Evolutionary conservation across 1,140 invertebrate species (phyloP).

Genomic region (Drosophila pandora): DNA sequence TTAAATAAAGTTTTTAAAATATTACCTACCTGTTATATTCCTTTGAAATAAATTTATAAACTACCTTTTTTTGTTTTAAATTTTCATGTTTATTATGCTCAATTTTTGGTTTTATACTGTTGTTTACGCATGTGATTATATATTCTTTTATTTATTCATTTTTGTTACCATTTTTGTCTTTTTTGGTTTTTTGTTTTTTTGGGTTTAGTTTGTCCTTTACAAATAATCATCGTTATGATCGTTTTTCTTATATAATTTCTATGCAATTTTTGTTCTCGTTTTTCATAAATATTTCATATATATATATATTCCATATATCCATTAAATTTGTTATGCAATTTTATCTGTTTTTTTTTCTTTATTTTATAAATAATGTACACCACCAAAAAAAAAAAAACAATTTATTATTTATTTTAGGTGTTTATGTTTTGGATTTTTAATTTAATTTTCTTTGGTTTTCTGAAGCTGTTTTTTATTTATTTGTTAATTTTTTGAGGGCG

Average conservation of each 20-base stretch:
- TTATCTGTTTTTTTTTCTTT: constrained; percentile 17
- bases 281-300: constrained; percentile 29
- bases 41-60: background rate
- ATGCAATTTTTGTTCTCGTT: constrained; percentile 59
- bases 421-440: constrained; percentile 10
- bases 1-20: too few relatives aligned
- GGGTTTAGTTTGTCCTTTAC: constrained; percentile 61
- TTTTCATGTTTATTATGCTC: constrained; percentile 69
- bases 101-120: constrained; percentile 66
- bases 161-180: constrained; percentile 16
- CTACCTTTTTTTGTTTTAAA: constrained; percentile 5
- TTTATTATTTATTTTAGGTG: constrained; percentile 51
- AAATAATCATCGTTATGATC: constrained; percentile 61
- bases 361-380: constrained; percentile 76
- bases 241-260: constrained; percentile 68
- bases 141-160: constrained; percentile 58
- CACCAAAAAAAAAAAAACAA: constrained; percentile 68
- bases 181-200: constrained; percentile 14
- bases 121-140: constrained; percentile 77
- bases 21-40: background rate
- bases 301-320: constrained; percentile 45
- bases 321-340: constrained; percentile 59
- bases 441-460: constrained; percentile 18
- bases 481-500: background rate
- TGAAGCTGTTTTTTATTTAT: constrained; percentile 32